Percentiles rank a stretch among this genome's conserved stretches.
phyloP scores from a whole-genome alignment of 2,113 vertebrate species.

The Cettia cetti region DNA sequence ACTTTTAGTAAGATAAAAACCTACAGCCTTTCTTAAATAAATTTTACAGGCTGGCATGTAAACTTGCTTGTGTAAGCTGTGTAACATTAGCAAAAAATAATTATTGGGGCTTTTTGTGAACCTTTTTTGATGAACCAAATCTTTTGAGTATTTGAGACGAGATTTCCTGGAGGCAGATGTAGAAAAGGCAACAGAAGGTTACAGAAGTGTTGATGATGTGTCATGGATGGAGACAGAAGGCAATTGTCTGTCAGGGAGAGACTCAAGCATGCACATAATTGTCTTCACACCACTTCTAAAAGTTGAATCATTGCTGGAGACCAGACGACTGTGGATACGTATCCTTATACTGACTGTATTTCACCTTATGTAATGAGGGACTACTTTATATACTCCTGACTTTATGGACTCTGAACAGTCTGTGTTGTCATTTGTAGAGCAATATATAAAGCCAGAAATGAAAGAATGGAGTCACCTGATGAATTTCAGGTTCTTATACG shows the following conservation, averaged over 20 bases:
- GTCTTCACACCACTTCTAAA: neutral
- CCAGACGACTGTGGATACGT: rapidly evolving
- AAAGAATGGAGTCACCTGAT: neutral
- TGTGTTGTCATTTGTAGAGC: neutral
- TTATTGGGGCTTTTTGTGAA: neutral
- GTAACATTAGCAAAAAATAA: neutral
- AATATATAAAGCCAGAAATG: neutral
- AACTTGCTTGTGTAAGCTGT: neutral
- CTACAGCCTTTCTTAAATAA: neutral
- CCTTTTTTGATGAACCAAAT: neutral
- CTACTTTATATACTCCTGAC: neutral
- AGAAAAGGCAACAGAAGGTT: neutral
- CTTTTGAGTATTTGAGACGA: neutral
- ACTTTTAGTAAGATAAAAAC: neutral
- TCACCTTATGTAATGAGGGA: neutral
- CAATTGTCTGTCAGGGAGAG: neutral
- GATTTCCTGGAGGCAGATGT: neutral
- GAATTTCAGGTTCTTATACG: neutral
- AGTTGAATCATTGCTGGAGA: neutral
- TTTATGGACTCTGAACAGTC: neutral
- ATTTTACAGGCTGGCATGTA: neutral
- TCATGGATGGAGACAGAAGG: neutral
- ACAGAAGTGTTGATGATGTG: neutral
- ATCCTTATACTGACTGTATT: neutral
- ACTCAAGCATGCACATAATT: neutral